phyloP scores from a whole-genome alignment of 2,113 vertebrate species.

The Aviceda subcristata region DNA sequence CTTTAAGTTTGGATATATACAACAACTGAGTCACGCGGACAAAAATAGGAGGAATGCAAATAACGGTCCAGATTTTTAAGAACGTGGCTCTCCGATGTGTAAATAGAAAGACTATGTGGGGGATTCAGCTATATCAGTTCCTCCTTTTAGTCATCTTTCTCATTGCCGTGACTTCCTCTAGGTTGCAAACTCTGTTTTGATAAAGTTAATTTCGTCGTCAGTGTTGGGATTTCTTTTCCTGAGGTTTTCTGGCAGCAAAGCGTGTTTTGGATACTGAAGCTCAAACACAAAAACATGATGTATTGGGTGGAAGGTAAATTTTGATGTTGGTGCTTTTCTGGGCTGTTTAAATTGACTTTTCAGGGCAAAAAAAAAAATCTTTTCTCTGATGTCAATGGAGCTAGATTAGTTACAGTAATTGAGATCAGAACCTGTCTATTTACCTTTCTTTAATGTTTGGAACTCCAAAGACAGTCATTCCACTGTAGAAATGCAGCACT shows the following conservation, averaged over 20 bases:
- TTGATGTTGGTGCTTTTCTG: neutral
- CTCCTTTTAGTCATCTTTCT: neutral
- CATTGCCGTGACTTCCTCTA: neutral
- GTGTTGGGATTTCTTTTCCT: neutral
- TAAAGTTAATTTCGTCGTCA: neutral
- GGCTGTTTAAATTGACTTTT: neutral
- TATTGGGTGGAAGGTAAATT: neutral
- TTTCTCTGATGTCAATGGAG: neutral
- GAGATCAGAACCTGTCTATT: neutral
- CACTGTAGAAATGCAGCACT: neutral
- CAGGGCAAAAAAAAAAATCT: neutral
- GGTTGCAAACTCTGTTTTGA: neutral
- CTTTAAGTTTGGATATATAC: neutral
- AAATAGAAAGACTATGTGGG: neutral
- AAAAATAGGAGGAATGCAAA: neutral
- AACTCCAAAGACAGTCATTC: neutral
- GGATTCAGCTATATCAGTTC: neutral
- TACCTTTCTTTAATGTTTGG: neutral
- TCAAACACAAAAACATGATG: neutral
- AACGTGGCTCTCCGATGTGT: neutral
- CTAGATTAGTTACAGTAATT: neutral
- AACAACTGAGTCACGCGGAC: neutral
- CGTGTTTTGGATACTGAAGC: neutral
- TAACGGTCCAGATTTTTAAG: neutral
- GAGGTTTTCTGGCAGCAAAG: neutral